A percentile compares a stretch with the other conserved stretches of the same genome.
phyloP scores from a whole-genome alignment of 1,140 invertebrate genomes.

The Aleiodes sp. region DNA sequence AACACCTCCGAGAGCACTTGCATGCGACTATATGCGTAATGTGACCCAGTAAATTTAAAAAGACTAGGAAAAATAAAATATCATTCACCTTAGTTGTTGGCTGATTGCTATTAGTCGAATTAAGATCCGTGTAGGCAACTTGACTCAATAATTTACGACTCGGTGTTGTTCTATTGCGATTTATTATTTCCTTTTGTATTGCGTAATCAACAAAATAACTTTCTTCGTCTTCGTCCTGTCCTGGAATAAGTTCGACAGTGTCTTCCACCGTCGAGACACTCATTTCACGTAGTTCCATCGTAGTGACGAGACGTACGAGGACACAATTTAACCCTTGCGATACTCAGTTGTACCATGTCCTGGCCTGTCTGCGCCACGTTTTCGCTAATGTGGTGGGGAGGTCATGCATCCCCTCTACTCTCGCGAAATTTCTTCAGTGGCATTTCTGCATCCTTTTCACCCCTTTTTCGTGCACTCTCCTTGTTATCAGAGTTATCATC shows the following conservation, averaged over 20 bases:
- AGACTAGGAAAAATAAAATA: neutral
- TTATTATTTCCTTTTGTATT: conserved; percentile 58
- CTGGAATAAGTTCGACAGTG: conserved; percentile 51
- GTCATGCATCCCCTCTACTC: too few relatives aligned
- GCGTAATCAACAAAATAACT: conserved; percentile 59
- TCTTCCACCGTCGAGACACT: conserved; percentile 52
- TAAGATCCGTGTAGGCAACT: conserved; percentile 45
- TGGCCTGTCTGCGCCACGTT: too few relatives aligned
- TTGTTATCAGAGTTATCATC: too few relatives aligned
- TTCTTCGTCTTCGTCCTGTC: conserved; percentile 48
- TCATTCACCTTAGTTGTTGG: conserved; percentile 10
- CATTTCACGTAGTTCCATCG: conserved; percentile 59
- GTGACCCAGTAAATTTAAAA: too few relatives aligned
- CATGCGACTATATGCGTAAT: too few relatives aligned
- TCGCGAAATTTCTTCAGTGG: too few relatives aligned
- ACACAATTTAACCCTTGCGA: neutral
- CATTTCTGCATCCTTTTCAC: too few relatives aligned
- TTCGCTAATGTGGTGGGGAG: too few relatives aligned
- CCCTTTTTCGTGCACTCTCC: too few relatives aligned
- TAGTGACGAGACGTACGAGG: conserved; percentile 36
- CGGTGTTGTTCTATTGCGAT: conserved; percentile 54
- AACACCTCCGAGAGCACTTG: too few relatives aligned
- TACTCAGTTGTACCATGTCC: too few relatives aligned
- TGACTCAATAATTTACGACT: conserved; percentile 56
- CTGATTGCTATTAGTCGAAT: conserved; percentile 49